Percentiles rank a stretch among this genome's conserved stretches.
Evolutionary conservation across 2,888 invertebrate species (phyloP).

Genomic region (Lasioglossum vierecki): DNA sequence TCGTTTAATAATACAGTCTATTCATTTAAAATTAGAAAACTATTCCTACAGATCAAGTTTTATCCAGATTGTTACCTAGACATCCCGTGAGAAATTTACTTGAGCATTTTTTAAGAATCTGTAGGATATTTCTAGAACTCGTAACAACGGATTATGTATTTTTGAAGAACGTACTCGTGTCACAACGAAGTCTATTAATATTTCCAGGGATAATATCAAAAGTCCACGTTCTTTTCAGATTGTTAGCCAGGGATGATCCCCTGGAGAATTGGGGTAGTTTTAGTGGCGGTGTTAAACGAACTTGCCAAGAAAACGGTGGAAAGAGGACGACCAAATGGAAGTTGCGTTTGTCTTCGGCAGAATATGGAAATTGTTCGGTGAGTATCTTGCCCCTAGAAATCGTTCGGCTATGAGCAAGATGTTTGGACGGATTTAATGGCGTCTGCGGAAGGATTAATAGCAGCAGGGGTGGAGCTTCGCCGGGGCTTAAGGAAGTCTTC

Average conservation of each 20-base stretch:
- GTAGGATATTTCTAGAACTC: not conserved
- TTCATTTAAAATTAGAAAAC: no score
- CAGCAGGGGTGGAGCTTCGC: not conserved
- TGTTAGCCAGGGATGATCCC: not conserved
- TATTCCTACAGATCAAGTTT: not conserved
- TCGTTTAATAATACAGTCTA: not conserved
- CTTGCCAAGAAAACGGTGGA: not conserved
- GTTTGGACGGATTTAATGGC: slow-evolving; percentile 31
- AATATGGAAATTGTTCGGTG: slow-evolving; percentile 36
- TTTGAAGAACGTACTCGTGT: not conserved
- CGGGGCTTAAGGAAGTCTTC: not conserved
- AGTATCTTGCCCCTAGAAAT: slow-evolving; percentile 25
- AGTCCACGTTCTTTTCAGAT: not conserved
- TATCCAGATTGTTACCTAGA: not conserved
- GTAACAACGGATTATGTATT: not conserved
- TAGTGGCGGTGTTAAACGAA: not conserved
- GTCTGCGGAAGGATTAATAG: slow-evolving; percentile 26
- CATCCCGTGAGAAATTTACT: not conserved
- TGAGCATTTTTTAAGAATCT: not conserved
- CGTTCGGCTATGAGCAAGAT: slow-evolving; percentile 16
- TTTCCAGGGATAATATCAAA: not conserved
- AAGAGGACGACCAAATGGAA: slow-evolving; percentile 16
- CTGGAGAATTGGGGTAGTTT: not conserved
- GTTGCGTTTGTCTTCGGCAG: slow-evolving; percentile 31
- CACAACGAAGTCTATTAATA: not conserved